Evolutionary conservation across 2,797 vertebrate genomes (phyloP), one percentile per base, ranked within the genome.

Genomic region (Chanos chanos): DNA sequence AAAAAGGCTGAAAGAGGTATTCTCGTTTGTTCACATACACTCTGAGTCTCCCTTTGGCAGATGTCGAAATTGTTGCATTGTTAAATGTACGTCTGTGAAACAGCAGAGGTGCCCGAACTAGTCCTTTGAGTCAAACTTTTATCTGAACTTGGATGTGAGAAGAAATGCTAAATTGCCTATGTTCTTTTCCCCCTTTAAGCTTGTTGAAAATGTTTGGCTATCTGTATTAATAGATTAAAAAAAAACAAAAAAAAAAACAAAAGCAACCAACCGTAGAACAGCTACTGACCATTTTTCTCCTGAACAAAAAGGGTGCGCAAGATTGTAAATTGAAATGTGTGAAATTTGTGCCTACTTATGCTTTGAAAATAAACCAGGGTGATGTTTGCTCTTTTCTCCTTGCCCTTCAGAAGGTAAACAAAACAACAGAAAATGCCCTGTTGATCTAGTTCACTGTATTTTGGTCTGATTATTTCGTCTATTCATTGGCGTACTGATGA

Each of bases 61-160:
- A 81, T 83, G 58, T 72, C 74, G 73, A 69, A 78, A 76, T 74
- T 80, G 75, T 84, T 84, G 80, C 77, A 59, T 69, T 84, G 80
- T 84, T 69, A 67, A 80, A 79, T 86, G 69, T 79, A 76, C 83
- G 82, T 86, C 87, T 83, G n/a, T n/a, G 84, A 86, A 88, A 84
- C 82, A 87, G 87, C 86, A 83, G 78, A 72, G 73, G 79, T 80
- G 79, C 80, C 83, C 80, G 68, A 85, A 67, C 54, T 78, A 50
- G 75, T 76, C 72, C 65, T 71, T 69, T 79, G 72, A 70, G 74
- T 75, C 56, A 49, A 66, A 54, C 77, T 80, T 76, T 57, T 71
- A 66, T 72, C 71, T 68, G 53, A 28, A 69, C 53, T 52, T 61
- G 6, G 76, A 64, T 33, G 51, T 55, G 59, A 64, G 63, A 70